These are phyloP conservation scores for Athalia circularis DNA, from an alignment of 2,888 invertebrate genomes.

Conservation along the genomic window DNA sequence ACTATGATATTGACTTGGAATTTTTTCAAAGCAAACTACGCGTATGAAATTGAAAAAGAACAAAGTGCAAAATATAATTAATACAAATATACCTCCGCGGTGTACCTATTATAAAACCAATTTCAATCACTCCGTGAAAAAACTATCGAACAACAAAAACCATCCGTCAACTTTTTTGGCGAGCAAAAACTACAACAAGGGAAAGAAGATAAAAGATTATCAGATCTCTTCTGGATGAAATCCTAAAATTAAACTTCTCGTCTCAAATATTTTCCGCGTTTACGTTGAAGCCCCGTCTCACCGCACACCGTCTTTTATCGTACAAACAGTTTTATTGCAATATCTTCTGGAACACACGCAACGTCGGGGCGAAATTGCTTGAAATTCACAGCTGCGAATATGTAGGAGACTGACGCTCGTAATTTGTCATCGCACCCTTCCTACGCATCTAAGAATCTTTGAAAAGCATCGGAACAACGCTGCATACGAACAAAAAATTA, in stretches of 20 bases:
- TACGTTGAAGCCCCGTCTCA: too few relatives aligned
- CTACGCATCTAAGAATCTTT: background rate
- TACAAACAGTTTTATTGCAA: conserved; percentile 36
- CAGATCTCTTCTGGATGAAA: conserved; percentile 24
- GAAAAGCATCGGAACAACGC: too few relatives aligned
- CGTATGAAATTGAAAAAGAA: background rate
- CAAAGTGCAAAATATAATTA: background rate
- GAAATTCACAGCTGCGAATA: conserved; percentile 42
- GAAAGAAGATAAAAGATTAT: background rate
- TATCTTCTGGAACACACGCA: background rate
- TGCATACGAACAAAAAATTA: background rate
- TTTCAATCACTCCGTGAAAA: too few relatives aligned
- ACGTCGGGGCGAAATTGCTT: conserved; percentile 29
- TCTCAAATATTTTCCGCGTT: background rate
- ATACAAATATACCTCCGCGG: too few relatives aligned
- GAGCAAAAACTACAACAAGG: background rate
- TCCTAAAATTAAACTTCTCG: conserved; percentile 40
- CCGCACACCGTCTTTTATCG: conserved; percentile 10
- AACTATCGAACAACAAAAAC: too few relatives aligned
- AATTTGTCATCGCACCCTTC: conserved; percentile 43
- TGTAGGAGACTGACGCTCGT: conserved; percentile 39
- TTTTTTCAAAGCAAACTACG: background rate
- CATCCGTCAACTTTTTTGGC: conserved; percentile 19
- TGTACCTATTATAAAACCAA: too few relatives aligned
- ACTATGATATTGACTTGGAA: background rate